Evolutionary conservation across 2,888 invertebrate genomes (phyloP), one percentile per base, ranked within the genome.

Genomic region (Keiferia lycopersicella): DNA sequence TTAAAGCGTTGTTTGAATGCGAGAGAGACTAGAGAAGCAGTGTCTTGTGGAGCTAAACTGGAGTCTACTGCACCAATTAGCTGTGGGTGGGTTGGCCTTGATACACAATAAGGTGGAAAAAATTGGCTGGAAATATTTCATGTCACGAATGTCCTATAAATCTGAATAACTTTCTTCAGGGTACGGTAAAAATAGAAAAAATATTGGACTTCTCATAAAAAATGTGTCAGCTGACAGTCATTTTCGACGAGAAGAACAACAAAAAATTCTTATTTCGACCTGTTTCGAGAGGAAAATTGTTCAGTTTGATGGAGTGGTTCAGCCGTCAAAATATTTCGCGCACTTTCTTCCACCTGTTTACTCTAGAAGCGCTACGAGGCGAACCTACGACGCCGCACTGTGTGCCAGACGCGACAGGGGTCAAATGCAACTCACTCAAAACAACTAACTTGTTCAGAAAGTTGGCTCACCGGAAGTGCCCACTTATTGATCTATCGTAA

Each of bases 31-130:
- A 91, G 91, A 90, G 86, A 86, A 87, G 89, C 87, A 84, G 83
- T 84, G 84, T 86, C 76, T 82, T 80, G 83, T 82, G 82, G 76
- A 79, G 87, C 78, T 79, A 45, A 7, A 77, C 71, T 75, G 75
- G 89, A 90, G 90, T 91, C 91, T 87, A 90, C 88, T 91, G 90
- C 91, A 90, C 90, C 91, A 90, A 90, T 90, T 88, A 88, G 86
- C 88, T 83, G 87, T 83, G 81, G 85, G 84, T 81, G 88, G 87
- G 82, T 83, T 81, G 85, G 86, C 85, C 82, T 81, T 76, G 78
- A 75, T 77, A 79, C 78, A 70, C 67, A 70, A 77, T 77, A 34
- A 34, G 34, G 34, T 34, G 34, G 34, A 1, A 34, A 34, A 26
- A 34, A 34, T 10, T 4, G 1, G 34, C 34, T 34, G 34, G 8